A percentile compares a stretch with the other conserved stretches of the same genome.
These are phyloP conservation scores for Cyprinodon diabolis DNA, from an alignment of 2,797 vertebrate genomes.

Conservation along the genomic window DNA sequence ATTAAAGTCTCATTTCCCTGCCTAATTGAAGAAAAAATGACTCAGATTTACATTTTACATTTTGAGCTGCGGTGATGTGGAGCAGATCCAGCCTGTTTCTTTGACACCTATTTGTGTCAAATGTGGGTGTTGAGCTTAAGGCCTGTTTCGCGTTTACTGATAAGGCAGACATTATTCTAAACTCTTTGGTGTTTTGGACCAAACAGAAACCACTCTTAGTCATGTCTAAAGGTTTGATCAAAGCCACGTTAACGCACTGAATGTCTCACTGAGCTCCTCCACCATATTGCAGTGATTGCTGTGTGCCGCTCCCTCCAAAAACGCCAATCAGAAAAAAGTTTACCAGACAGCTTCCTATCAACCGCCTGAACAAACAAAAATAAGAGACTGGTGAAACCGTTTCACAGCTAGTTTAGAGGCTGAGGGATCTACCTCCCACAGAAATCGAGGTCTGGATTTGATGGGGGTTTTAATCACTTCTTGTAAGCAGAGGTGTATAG, in stretches of 20 bases:
- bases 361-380: neutral
- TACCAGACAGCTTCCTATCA: neutral
- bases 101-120: conserved; percentile 29
- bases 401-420: neutral
- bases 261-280: accelerated
- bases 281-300: neutral
- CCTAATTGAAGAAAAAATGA: too few species aligned
- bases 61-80: neutral
- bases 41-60: too few species aligned
- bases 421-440: neutral
- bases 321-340: neutral
- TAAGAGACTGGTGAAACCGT: neutral
- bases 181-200: neutral
- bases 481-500: conserved; percentile 5
- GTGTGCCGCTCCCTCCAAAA: neutral
- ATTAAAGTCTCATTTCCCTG: too few species aligned
- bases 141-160: conserved; percentile 1
- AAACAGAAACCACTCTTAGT: neutral
- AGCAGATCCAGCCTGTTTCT: neutral
- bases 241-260: neutral
- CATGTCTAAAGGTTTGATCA: conserved; percentile 7
- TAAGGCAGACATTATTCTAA: neutral
- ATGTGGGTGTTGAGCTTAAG: conserved; percentile 25
- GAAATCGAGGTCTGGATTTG: neutral
- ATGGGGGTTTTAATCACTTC: conserved; percentile 13